phyloP scores from a whole-genome alignment of 1,140 invertebrate genomes.

The Atta colombica region DNA sequence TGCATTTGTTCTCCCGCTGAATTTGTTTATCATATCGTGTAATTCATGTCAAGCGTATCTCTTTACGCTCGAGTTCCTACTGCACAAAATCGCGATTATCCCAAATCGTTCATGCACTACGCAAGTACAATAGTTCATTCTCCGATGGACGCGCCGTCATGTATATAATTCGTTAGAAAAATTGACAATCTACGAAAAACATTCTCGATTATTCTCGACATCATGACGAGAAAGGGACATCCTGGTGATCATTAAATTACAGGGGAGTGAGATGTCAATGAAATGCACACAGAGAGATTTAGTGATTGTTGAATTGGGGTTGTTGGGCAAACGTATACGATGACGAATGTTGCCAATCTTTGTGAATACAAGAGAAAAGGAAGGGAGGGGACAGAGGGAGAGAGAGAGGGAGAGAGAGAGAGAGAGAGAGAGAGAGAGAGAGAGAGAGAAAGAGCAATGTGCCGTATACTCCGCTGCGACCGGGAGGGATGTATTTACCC shows the following conservation, averaged over 20 bases:
- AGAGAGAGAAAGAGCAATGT: constrained; percentile 4
- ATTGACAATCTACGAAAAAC: not conserved
- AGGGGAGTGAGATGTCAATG: constrained; percentile 63
- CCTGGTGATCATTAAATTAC: constrained; percentile 32
- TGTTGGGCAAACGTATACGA: constrained; percentile 64
- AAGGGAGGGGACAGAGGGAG: constrained; percentile 24
- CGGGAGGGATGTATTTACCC: constrained; percentile 72
- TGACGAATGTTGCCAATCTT: constrained; percentile 68
- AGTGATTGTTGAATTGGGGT: constrained; percentile 13
- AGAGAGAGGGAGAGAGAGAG: constrained; percentile 32
- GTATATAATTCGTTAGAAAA: constrained; percentile 26
- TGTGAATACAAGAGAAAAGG: constrained; percentile 44
- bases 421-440: not conserved
- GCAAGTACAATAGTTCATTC: not conserved
- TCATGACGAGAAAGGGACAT: not conserved
- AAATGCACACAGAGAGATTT: constrained; percentile 45
- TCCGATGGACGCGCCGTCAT: not conserved
- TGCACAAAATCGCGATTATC: constrained; percentile 47
- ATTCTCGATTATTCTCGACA: not conserved
- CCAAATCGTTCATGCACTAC: constrained; percentile 29
- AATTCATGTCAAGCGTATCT: constrained; percentile 42
- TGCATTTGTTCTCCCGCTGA: not conserved
- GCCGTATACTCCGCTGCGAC: constrained; percentile 43
- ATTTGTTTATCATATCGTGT: constrained; percentile 26
- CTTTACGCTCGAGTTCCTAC: constrained; percentile 39